phyloP scores from a whole-genome alignment of 2,888 invertebrate species.

The Phengaris arion region DNA sequence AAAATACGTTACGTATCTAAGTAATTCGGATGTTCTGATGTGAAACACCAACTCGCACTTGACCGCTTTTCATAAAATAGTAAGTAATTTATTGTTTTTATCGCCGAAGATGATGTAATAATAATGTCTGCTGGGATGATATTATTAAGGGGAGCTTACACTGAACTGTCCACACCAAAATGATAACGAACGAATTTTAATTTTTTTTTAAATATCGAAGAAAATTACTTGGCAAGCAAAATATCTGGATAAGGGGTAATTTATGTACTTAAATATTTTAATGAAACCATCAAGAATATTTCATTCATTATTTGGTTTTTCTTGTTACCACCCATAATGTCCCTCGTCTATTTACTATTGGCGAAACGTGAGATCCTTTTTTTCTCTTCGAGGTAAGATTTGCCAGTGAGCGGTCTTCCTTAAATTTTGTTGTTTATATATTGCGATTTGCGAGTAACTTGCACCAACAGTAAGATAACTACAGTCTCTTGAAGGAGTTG shows the following conservation, averaged over 20 bases:
- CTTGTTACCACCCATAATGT: no score
- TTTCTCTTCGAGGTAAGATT: not conserved
- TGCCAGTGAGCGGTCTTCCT: not conserved
- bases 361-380: not conserved
- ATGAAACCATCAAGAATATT: no score
- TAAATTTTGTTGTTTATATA: conserved; percentile 4
- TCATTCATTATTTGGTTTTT: no score
- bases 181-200: no score
- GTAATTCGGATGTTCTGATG: not conserved
- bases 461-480: not conserved
- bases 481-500: not conserved
- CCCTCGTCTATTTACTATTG: no score
- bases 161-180: not conserved
- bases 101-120: conserved; percentile 17
- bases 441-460: not conserved
- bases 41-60: not conserved
- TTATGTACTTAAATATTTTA: no score
- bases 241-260: no score
- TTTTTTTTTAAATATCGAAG: no score
- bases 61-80: not conserved
- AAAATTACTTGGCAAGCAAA: no score
- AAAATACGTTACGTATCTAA: no score
- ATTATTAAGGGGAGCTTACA: not conserved
- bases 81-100: not conserved
- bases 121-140: not conserved